Evolutionary conservation across 2,797 vertebrate genomes (phyloP), one percentile per base, ranked within the genome.

Genomic region (Fringilla coelebs): DNA sequence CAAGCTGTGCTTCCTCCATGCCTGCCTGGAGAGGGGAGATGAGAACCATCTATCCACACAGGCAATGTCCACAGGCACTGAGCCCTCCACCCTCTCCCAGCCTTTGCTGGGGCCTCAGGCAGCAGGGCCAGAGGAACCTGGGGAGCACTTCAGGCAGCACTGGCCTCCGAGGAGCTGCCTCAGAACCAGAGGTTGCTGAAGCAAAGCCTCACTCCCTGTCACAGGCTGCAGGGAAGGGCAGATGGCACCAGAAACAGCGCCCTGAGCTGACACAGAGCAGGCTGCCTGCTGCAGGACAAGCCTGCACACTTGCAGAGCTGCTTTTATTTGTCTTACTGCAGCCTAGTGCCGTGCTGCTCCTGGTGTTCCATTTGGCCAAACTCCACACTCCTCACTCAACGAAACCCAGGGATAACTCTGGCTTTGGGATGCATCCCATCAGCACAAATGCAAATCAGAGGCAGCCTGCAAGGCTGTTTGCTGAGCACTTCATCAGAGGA

Each of bases 21-120:
- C n/a, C 84, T 66, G 72, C 32, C 43, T 66, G 60, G n/a, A 38
- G 24, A 18, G 24, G 21, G 28, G 29, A 49, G 32, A 36, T 0
- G 0, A 76, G 34, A 91, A 48, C 67, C 29, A 40, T 34, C 67
- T 6, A 29, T 20, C 74, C 34, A 43, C 40, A 62, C 13, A 5
- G 1, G 9, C 36, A 62, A 0, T 4, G 2, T 0, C 74, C 77
- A 13, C 46, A 31, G 57, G 51, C 71, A 73, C 19, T 0, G 0
- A 77, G 58, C 81, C 63, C 63, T 62, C 43, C 58, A 43, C 6
- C 25, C 51, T 29, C 66, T 75, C 38, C 70, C 73, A 40, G 31
- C 40, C 54, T 8, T 29, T 4, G 3, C 80, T 36, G 57, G 8
- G 32, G 67, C 70, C 61, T 34, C 63, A 16, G 55, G 66, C 73